Evolutionary conservation across 1,140 invertebrate species (phyloP), one percentile per base, ranked within the genome.

Genomic region (Ostrea denselamellosa): DNA sequence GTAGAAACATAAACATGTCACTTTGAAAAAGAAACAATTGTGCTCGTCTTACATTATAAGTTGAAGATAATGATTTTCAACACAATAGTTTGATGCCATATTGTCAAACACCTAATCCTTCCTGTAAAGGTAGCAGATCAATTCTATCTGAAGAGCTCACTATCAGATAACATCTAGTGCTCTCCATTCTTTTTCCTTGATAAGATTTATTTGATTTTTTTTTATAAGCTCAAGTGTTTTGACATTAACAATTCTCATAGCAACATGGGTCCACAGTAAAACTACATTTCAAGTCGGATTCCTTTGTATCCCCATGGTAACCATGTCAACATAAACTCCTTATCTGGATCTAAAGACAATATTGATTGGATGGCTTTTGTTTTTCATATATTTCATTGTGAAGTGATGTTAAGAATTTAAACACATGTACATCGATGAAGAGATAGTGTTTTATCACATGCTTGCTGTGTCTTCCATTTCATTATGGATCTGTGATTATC

Each of bases 171-270:
- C n/a, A 25, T 77, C 68, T 77, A 77, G 68, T 77, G 68, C 68
- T 77, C 14, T 77, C 68, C 28, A 34, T 17, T 77, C 25, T 77
- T 28, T 71, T 5, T 7, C 68, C 12, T 25, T 28, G 68, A 77
- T 77, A 77, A 77, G 68, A 25, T 28, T 22, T 77, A 77, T 34
- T 77, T 44, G 68, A 77, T 77, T 77, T 77, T 28, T 71, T 71
- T 77, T 77, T 28, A 28, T 28, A 77, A 28, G 68, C 28, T 77
- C 28, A 77, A 77, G 68, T 77, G 68, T 77, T 34, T 34, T 77
- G 68, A 77, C 68, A 77, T 77, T 77, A 77, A 34, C 12, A 77
- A 77, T 77, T 25, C 28, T 77, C 25, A 25, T 77, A 77, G 68
- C 68, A 77, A 77, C 65, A 28, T 28, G 68, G 68, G 8, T 28